phyloP scores from a whole-genome alignment of 2,113 vertebrate genomes.

The Ictidomys tridecemlineatus region DNA sequence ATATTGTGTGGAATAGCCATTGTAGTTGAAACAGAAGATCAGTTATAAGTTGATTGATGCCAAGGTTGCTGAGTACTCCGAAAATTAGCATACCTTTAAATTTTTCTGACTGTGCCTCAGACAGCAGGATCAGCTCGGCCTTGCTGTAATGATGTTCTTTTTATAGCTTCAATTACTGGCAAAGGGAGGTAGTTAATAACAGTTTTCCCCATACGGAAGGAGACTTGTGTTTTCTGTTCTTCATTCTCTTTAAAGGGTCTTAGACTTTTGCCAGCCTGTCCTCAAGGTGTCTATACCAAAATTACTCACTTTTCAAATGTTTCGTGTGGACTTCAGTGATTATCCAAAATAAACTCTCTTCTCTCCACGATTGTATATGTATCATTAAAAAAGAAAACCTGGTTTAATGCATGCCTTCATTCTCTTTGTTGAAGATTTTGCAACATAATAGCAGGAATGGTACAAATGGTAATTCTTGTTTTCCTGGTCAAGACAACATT shows the following conservation, averaged over 20 bases:
- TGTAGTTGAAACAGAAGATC: conserved; percentile 53
- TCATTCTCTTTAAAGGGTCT: conserved; percentile 57
- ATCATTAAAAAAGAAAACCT: conserved; percentile 16
- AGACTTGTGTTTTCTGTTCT: conserved; percentile 20
- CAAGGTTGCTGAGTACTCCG: conserved; percentile 61
- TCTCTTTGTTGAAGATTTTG: conserved; percentile 23
- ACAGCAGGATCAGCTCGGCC: conserved; percentile 57
- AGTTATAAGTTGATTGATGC: conserved; percentile 67
- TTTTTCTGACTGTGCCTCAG: conserved; percentile 50
- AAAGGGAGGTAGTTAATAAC: conserved; percentile 63
- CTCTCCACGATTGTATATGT: not conserved
- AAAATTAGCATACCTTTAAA: conserved; percentile 65
- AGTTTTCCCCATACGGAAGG: conserved; percentile 34
- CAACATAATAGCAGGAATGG: not conserved
- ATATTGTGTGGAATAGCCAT: conserved; percentile 24
- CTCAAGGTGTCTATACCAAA: not conserved
- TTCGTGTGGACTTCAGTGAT: not conserved
- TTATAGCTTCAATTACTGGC: conserved; percentile 72
- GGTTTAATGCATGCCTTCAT: not conserved
- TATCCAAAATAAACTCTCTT: not conserved
- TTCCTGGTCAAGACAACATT: not conserved
- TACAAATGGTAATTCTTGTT: not conserved
- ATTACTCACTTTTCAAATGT: not conserved
- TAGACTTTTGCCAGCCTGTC: not conserved
- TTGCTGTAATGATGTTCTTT: conserved; percentile 67